Evolutionary conservation across 2,888 invertebrate species (phyloP).

Genomic region (Nymphalis urticae): DNA sequence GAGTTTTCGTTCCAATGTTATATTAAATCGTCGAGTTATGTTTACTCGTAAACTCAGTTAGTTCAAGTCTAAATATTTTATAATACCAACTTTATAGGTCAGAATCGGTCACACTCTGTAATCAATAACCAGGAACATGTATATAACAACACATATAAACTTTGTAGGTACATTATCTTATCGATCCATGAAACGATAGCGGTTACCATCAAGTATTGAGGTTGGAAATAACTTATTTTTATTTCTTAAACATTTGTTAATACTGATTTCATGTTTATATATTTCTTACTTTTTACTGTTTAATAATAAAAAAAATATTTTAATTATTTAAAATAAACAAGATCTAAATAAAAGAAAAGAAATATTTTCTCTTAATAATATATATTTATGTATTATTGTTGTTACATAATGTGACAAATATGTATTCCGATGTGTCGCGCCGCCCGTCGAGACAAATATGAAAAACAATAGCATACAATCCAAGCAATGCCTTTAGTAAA

Average conservation of each 20-base stretch:
- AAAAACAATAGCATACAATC: conserved; percentile 25
- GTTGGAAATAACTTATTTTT: neutral
- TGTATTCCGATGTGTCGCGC: neutral
- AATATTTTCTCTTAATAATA: neutral
- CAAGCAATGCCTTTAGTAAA: conserved; percentile 17
- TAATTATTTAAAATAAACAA: neutral
- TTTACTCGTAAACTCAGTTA: neutral
- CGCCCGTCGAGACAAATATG: conserved; percentile 17
- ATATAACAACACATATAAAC: conserved; percentile 7
- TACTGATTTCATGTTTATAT: too few species aligned
- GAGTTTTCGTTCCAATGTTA: too few species aligned
- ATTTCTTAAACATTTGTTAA: neutral
- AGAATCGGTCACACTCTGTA: conserved; percentile 21
- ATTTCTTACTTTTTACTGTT: too few species aligned
- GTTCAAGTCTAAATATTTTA: neutral
- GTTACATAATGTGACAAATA: conserved; percentile 13
- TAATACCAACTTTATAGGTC: conserved; percentile 13
- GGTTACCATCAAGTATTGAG: neutral
- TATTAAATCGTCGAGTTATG: neutral
- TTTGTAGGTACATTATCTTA: conserved; percentile 1
- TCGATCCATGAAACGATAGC: conserved; percentile 5
- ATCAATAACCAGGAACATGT: neutral
- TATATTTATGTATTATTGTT: neutral
- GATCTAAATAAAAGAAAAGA: neutral
- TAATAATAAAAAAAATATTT: too few species aligned